These are phyloP conservation scores for Catocala nupta DNA, from an alignment of 2,888 invertebrate genomes.

Conservation along the genomic window DNA sequence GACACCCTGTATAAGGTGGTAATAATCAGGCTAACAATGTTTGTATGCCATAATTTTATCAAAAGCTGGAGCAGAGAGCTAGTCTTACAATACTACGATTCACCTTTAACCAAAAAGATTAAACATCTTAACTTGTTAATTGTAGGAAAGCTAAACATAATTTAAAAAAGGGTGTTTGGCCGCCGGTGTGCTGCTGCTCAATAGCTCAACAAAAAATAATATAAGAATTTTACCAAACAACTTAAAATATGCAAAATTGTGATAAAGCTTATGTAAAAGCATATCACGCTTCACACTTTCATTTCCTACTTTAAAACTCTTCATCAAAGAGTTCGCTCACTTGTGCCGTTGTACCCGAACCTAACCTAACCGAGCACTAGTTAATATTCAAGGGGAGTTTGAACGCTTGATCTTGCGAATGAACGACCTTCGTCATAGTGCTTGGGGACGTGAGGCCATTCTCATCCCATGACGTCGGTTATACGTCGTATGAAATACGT, in stretches of 20 bases:
- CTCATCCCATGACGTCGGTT: conserved; percentile 29
- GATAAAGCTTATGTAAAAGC: not conserved
- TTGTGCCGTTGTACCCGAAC: conserved; percentile 8
- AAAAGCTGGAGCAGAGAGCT: too few relatives aligned
- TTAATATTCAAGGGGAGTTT: conserved; percentile 55
- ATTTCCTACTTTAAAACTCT: conserved; percentile 5
- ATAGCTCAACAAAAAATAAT: not conserved
- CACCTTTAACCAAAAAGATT: too few relatives aligned
- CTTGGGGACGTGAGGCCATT: conserved; percentile 53
- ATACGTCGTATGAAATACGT: not conserved
- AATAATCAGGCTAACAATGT: too few relatives aligned
- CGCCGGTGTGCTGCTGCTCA: too few relatives aligned
- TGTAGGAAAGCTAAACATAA: too few relatives aligned
- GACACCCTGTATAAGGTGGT: too few relatives aligned
- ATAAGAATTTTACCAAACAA: not conserved
- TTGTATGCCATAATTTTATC: too few relatives aligned
- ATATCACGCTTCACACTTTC: conserved; percentile 3
- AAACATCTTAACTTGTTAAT: too few relatives aligned
- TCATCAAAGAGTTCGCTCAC: conserved; percentile 7
- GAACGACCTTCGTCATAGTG: conserved; percentile 45
- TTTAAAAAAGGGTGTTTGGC: too few relatives aligned
- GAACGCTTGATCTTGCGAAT: conserved; percentile 38
- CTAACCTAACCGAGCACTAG: conserved; percentile 23
- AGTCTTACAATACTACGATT: too few relatives aligned
- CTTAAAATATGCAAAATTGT: not conserved